Base-by-base conservation (phyloP, 2,888 invertebrate genomes). In the Idaea dimidiata region DNA sequence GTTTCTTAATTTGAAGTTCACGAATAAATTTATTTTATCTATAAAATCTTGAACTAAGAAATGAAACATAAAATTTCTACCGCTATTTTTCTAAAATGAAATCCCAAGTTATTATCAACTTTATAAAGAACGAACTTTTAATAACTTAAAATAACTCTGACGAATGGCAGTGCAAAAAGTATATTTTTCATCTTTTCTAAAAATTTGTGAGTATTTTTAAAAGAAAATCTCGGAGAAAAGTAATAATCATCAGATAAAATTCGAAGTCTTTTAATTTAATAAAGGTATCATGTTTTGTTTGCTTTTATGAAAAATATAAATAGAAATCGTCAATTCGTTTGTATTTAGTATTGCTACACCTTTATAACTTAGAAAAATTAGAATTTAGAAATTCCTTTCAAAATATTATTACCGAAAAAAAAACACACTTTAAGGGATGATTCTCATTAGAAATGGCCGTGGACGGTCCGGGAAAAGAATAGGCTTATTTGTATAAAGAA, bases 91-190 rank as follows among this genome's bases (percentile, higher is more conserved):
- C 63, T 58, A 70, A 78, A 74, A 76, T 73, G 77, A 79, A 80
- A 75, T 76, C 24, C 24, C 61, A 72, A 82, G 76, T 77, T 74
- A 74, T 79, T 77, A 76, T 61, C 65, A 79, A 80, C 77, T 78
- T 77, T 62, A 67, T 67, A 75, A 82, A 78, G 72, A 66, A 66
- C 63, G 64, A 62, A 60, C 61, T 43, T 43, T 43, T 43, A 43
- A 43, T 43, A 78, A 82, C 75, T 76, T 83, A 79, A 80, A 77
- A 78, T 78, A 78, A 78, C 76, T 72, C 74, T 67, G 72, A 79
- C 70, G 73, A 78, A 82, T 78, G 76, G 74, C 74, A 72, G 68
- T 72, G 76, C 69, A 75, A 77, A 81, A 82, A 81, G 78, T 79
- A 77, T 80, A 82, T 83, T 78, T 74, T 68, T 80, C 75, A 74